A percentile compares a stretch with the other conserved stretches of the same genome.
phyloP scores from a whole-genome alignment of 2,113 vertebrate genomes.

The Lanius collurio region DNA sequence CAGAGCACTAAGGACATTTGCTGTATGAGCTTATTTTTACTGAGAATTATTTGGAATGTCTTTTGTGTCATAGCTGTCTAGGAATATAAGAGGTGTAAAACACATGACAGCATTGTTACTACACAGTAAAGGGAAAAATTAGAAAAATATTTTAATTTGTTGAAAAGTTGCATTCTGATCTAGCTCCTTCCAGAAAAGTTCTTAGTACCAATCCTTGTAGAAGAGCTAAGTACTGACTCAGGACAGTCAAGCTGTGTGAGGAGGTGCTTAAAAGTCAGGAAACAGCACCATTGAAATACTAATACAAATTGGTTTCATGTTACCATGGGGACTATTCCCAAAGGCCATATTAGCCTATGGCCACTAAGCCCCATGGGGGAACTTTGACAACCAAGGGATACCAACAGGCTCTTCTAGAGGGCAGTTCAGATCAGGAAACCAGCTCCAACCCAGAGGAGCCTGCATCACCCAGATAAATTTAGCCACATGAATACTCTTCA shows the following conservation, averaged over 20 bases:
- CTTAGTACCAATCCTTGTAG: not conserved
- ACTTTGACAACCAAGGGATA: not conserved
- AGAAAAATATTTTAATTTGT: not conserved
- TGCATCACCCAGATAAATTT: not conserved
- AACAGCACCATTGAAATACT: not conserved
- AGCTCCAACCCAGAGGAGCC: not conserved
- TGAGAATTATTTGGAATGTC: not conserved
- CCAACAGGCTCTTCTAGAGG: not conserved
- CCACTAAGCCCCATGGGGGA: not conserved
- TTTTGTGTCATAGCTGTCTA: not conserved
- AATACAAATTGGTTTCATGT: not conserved
- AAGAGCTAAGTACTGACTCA: not conserved
- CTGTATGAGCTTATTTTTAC: not conserved
- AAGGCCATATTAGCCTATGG: not conserved
- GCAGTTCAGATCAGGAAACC: not conserved
- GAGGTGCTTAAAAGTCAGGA: not conserved
- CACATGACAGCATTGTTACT: not conserved
- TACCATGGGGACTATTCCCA: slow-evolving; percentile 26
- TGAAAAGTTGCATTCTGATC: not conserved
- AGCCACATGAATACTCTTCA: not conserved
- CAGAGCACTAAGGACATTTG: not conserved
- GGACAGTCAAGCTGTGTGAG: not conserved
- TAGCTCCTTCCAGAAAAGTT: not conserved
- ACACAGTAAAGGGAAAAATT: not conserved
- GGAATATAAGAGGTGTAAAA: not conserved